Percentiles rank a stretch among this genome's conserved stretches.
These are phyloP conservation scores for Biston betularia DNA, from an alignment of 2,888 invertebrate species.

Conservation along the genomic window DNA sequence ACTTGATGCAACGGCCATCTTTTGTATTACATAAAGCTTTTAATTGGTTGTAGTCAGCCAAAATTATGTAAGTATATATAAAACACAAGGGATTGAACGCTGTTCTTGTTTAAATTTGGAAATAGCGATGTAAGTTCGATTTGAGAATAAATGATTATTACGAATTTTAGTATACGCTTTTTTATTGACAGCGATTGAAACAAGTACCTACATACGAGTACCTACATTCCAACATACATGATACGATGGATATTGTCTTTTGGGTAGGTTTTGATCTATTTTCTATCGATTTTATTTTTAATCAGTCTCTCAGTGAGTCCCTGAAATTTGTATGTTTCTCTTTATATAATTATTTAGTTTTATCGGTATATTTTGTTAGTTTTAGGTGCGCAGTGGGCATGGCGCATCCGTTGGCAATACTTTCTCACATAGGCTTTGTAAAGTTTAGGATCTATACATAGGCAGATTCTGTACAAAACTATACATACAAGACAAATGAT, in stretches of 20 bases:
- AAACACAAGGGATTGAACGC: not conserved
- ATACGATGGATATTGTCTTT: not conserved
- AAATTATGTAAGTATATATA: conserved; percentile 12
- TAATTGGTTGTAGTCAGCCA: conserved; percentile 28
- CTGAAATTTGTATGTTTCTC: no score
- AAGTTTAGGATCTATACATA: no score
- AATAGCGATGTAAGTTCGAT: conserved; percentile 3
- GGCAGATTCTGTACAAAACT: no score
- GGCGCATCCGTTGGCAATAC: no score
- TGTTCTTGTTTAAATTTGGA: not conserved
- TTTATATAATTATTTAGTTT: no score
- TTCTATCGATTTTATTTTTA: no score
- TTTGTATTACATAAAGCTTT: conserved; percentile 12
- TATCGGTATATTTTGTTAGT: no score
- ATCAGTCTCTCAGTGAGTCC: no score
- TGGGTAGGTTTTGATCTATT: not conserved
- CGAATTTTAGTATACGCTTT: not conserved
- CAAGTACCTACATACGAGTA: not conserved
- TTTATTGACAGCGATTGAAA: no score
- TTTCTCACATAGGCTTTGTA: no score
- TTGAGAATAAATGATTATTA: not conserved
- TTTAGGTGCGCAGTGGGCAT: no score
- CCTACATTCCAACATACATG: not conserved
- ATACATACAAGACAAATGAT: no score
- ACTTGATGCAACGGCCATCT: conserved; percentile 46